A percentile compares a stretch with the other conserved stretches of the same genome.
phyloP scores from a whole-genome alignment of 2,113 vertebrate species.

The Nesoenas mayeri region DNA sequence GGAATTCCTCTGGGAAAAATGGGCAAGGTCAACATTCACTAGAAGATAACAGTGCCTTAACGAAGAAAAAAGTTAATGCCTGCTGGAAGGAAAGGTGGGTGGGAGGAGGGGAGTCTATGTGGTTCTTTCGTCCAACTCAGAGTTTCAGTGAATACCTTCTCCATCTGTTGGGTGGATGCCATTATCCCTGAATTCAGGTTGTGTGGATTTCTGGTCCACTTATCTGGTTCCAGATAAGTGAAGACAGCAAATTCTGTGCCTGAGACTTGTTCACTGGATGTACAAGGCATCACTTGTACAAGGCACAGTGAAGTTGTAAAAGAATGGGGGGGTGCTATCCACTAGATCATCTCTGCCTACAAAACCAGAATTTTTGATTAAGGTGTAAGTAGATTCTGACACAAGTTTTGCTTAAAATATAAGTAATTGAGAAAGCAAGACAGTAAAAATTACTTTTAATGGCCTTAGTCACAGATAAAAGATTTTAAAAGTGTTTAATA shows the following conservation, averaged over 20 bases:
- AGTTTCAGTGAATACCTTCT: background rate
- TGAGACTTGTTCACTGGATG: background rate
- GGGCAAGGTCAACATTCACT: background rate
- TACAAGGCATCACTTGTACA: background rate
- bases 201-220: background rate
- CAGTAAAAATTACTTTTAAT: background rate
- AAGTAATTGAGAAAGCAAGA: background rate
- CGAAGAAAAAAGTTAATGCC: background rate
- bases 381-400: background rate
- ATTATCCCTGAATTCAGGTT: background rate
- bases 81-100: background rate
- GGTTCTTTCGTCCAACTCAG: background rate
- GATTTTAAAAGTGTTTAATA: background rate
- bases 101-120: rapidly evolving
- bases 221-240: too few species aligned
- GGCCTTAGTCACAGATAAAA: background rate
- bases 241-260: background rate
- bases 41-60: background rate
- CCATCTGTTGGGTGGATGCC: background rate
- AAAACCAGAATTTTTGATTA: background rate
- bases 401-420: background rate
- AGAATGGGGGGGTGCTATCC: background rate
- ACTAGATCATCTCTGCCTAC: background rate
- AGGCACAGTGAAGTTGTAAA: background rate
- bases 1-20: background rate